phyloP scores from a whole-genome alignment of 2,113 vertebrate species.

The Spea multiplicata region DNA sequence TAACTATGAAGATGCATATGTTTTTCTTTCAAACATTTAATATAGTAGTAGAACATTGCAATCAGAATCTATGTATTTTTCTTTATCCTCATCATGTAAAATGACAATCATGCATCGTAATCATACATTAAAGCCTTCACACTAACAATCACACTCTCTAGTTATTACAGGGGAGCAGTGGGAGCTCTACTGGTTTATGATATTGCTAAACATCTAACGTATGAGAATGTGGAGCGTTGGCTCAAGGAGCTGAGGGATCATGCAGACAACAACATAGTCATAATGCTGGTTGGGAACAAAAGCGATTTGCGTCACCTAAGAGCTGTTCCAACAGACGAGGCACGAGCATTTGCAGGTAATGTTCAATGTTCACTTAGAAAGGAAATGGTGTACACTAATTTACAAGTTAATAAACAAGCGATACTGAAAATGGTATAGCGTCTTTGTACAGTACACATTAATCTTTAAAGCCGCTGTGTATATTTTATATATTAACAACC shows the following conservation, averaged over 20 bases:
- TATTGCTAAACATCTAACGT: slow-evolving; percentile 94
- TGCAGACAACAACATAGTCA: slow-evolving; percentile 94
- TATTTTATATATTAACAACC: not conserved
- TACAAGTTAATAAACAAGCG: not conserved
- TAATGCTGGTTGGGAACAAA: slow-evolving; percentile 97
- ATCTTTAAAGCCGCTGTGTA: no score
- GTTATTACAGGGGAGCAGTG: slow-evolving; percentile 89
- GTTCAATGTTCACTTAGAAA: not conserved
- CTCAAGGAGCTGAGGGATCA: slow-evolving; percentile 96
- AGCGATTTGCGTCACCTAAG: slow-evolving; percentile 90
- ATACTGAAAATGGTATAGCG: not conserved
- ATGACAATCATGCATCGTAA: no score
- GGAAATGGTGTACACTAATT: not conserved
- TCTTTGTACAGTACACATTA: not conserved
- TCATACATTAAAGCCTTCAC: no score
- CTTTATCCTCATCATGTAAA: no score
- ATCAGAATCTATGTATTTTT: no score
- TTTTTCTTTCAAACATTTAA: no score
- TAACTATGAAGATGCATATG: no score
- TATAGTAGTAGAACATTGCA: no score
- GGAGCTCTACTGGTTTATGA: slow-evolving; percentile 92
- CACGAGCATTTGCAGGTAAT: slow-evolving; percentile 85
- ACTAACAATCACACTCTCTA: slow-evolving; percentile 48
- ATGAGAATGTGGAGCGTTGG: slow-evolving; percentile 95
- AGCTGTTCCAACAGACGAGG: slow-evolving; percentile 91